Base-by-base conservation (phyloP, 2,113 vertebrate species). In the Cranoglanis bouderius region DNA sequence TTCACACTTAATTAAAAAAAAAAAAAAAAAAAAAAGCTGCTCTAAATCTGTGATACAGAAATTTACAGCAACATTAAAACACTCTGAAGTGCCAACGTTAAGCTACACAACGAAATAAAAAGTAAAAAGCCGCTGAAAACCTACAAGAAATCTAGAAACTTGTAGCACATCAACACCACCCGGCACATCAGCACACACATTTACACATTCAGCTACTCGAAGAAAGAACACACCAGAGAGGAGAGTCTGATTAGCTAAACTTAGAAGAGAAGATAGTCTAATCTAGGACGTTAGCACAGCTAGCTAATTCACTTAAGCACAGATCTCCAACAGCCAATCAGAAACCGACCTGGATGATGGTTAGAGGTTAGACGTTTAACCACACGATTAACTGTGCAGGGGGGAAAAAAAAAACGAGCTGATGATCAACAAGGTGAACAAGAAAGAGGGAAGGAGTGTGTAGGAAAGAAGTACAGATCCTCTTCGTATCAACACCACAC, bases 301-400 rank as follows among this genome's bases (percentile, higher is more conserved):
- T 40, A 59, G 55, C 81, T 82, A 82, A 40, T 40, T 21, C 81
- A 82, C 35, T 40, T 38, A 24, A 40, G 32, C 81, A 82, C 35
- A 82, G 29, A 38, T 24, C 21, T 81, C 78, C 78, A 55, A 53
- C 51, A 35, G 78, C 81, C 35, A 40, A 82, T 59, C 53, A 82
- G 53, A 82, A 59, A 59, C 32, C 53, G 81, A 40, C 53, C 53
- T 82, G 53, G 35, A 38, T 2, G 53, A 82, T 24, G 10, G 55
- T 38, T 14, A 82, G 32, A 82, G 80, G 46, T 49, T 49, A 49
- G 80, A 82, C 1, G 49, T 55, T 81, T 55, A 81, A 81, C 53
- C 80, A 57, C 32, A 82, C 4, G 32, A 82, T 24, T 38, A 26
- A 57, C 80, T 82, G 80, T 82, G 51, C 80, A 57, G 80, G n/a